These are phyloP conservation scores for Notodonta ziczac DNA, from an alignment of 2,888 invertebrate species.

Conservation along the genomic window DNA sequence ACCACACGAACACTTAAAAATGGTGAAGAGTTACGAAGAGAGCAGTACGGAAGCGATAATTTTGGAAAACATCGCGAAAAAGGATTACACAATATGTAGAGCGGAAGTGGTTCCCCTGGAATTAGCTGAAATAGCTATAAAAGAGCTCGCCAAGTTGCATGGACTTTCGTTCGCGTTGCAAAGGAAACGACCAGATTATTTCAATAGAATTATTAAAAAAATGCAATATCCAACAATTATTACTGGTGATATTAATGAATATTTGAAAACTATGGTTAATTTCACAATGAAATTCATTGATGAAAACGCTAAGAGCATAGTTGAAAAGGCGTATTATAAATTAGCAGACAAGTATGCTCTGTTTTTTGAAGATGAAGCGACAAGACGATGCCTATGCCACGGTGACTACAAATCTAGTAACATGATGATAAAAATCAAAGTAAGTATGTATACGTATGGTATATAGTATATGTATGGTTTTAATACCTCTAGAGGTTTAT, in stretches of 20 bases:
- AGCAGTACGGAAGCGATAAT: slow-evolving; percentile 48
- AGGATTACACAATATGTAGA: slow-evolving; percentile 49
- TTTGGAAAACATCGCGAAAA: slow-evolving; percentile 55
- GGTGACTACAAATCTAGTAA: slow-evolving; percentile 69
- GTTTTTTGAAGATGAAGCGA: slow-evolving; percentile 37
- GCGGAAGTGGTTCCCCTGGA: slow-evolving; percentile 50
- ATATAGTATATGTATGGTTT: too few species aligned
- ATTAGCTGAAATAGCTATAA: slow-evolving; percentile 53
- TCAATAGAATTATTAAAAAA: slow-evolving; percentile 41
- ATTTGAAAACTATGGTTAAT: slow-evolving; percentile 33
- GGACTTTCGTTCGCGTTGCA: slow-evolving; percentile 54
- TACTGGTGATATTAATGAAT: slow-evolving; percentile 42
- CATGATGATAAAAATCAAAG: slow-evolving; percentile 54
- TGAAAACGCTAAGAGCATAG: slow-evolving; percentile 33
- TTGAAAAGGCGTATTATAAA: slow-evolving; percentile 30
- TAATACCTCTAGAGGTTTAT: too few species aligned
- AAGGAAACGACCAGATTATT: slow-evolving; percentile 48
- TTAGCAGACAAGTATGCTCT: slow-evolving; percentile 36
- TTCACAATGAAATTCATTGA: slow-evolving; percentile 34
- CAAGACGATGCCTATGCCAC: slow-evolving; percentile 53
- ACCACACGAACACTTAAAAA: slow-evolving; percentile 45
- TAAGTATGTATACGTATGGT: too few species aligned
- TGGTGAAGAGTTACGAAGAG: slow-evolving; percentile 51
- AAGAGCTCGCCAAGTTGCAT: slow-evolving; percentile 64
- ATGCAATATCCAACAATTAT: slow-evolving; percentile 33